Base-by-base conservation (phyloP, 2,888 invertebrate genomes). In the Rhingia rostrata region DNA sequence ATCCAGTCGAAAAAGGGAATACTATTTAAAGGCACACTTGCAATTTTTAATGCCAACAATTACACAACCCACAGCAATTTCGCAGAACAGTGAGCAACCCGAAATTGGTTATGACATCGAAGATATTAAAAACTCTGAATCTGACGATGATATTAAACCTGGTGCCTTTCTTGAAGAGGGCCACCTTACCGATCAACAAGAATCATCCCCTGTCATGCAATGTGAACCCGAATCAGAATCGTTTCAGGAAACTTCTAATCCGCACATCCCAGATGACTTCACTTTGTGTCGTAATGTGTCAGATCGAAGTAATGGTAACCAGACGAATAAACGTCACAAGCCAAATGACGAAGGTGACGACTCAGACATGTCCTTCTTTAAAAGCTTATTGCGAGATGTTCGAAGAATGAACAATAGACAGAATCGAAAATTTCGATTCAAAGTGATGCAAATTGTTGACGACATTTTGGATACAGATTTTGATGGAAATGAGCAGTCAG, bases 351-450 rank as follows among this genome's bases (percentile, higher is more conserved):
- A 60, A 6, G 32, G 61, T 0, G 67, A 61, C 1, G 67, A 75
- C 43, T 39, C 67, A 3, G 37, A 69, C 37, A 37, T 69, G 53
- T 37, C 22, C 4, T 77, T 77, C 54, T 77, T 77, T 9, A 77
- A 60, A n/a, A 77, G 75, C 5, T 43, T 77, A 1, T 37, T 77
- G 7, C 45, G 60, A 33, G 67, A 77, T 60, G 67, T 67, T 12
- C 67, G 69, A 0, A 53, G 60, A 61, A 77, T 77, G 75, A 41
- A 35, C 14, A 39, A 61, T 14, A 60, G 35, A 14, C 75, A 77
- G 32, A 77, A 77, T 7, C 35, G 75, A 60, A 77, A 37, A 22
- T 77, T 77, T 53, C 75, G 75, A 3, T n/a, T 60, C 3, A 67
- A 14, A 47, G 69, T 77, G 0, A n/a, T 77, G 39, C 53, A 61